These are phyloP conservation scores for Cataglyphis altisquamis DNA, from an alignment of 2,888 invertebrate genomes.

Conservation along the genomic window DNA sequence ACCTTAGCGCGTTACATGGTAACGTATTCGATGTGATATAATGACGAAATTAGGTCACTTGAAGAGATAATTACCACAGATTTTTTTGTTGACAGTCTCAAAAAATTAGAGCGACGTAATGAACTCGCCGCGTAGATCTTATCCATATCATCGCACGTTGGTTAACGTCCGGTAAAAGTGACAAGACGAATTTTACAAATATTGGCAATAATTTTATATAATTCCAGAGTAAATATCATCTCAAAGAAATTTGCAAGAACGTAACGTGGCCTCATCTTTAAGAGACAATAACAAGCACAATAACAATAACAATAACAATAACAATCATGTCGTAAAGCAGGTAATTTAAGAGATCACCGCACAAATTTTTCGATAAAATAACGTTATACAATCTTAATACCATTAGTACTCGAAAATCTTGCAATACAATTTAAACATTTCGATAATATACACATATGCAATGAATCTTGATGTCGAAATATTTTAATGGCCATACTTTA, in stretches of 20 bases:
- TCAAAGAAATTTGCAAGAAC: neutral
- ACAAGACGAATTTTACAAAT: slow-evolving; percentile 17
- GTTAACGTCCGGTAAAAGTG: slow-evolving; percentile 40
- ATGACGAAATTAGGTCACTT: neutral
- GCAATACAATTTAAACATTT: neutral
- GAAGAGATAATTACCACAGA: slow-evolving; percentile 24
- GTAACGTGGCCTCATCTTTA: neutral
- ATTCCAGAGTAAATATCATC: slow-evolving; percentile 9
- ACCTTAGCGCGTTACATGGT: slow-evolving; percentile 35
- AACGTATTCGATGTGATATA: neutral
- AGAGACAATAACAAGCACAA: slow-evolving; percentile 21
- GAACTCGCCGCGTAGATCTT: slow-evolving; percentile 20
- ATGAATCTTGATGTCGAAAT: neutral
- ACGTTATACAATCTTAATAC: neutral
- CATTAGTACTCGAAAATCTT: neutral
- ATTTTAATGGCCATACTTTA: neutral
- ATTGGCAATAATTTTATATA: slow-evolving; percentile 22
- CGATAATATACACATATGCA: neutral
- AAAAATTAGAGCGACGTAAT: slow-evolving; percentile 24
- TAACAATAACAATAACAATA: no score
- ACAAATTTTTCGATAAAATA: slow-evolving; percentile 3
- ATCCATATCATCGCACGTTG: slow-evolving; percentile 14
- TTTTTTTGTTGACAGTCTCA: neutral
- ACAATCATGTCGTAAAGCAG: neutral
- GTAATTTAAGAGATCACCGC: slow-evolving; percentile 5